These are phyloP conservation scores for Drosophila leonis DNA, from an alignment of 2,888 invertebrate genomes.

Conservation along the genomic window DNA sequence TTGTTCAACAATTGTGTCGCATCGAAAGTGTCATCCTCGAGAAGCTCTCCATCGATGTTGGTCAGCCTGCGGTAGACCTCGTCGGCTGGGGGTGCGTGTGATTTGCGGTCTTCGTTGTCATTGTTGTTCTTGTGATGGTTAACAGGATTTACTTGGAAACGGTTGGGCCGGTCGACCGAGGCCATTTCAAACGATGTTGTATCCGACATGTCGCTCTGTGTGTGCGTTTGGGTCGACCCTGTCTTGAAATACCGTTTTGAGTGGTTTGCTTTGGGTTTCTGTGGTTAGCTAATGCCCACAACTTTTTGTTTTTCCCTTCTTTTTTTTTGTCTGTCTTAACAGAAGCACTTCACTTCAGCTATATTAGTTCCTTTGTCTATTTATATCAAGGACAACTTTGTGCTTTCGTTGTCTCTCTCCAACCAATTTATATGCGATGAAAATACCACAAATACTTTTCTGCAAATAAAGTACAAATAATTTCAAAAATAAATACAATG, in stretches of 20 bases:
- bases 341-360: constrained; percentile 25
- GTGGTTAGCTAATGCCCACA: constrained; percentile 45
- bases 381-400: constrained; percentile 19
- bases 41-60: constrained; percentile 82
- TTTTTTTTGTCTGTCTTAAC: constrained; percentile 3
- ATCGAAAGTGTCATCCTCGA: constrained; percentile 85
- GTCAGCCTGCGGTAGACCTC: constrained; percentile 84
- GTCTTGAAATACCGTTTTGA: constrained; percentile 32
- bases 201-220: constrained; percentile 80
- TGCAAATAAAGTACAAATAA: constrained; percentile 36
- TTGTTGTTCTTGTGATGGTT: constrained; percentile 82
- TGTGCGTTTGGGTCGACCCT: constrained; percentile 18
- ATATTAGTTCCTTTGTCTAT: constrained; percentile 36
- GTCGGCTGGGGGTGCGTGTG: constrained; percentile 35
- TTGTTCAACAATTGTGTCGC: constrained; percentile 82
- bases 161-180: constrained; percentile 84
- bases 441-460: constrained; percentile 17
- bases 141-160: constrained; percentile 86
- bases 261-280: constrained; percentile 6
- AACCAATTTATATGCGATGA: constrained; percentile 2
- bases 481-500: constrained; percentile 1
- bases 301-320: constrained; percentile 1
- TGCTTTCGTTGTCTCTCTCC: not conserved
- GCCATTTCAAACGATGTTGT: constrained; percentile 84
- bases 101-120: constrained; percentile 68